Evolutionary conservation across 2,113 vertebrate species (phyloP).

Genomic region (Myocastor coypus): DNA sequence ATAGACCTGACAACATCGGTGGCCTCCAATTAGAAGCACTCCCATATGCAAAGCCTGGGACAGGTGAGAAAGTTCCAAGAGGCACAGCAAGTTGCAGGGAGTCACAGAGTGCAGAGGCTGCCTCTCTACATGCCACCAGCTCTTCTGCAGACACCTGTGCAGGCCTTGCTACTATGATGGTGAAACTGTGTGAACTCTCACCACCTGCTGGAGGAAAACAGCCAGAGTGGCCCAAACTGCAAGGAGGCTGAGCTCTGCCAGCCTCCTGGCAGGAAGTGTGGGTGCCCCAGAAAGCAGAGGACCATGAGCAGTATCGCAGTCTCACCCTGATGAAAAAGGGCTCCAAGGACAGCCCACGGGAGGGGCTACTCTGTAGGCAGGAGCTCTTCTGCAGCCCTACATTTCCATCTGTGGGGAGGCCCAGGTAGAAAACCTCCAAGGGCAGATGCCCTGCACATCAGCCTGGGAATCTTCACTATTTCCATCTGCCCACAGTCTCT

Average conservation of each 20-base stretch:
- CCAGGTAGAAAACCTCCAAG: not conserved
- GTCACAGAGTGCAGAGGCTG: not conserved
- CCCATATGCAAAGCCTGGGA: not conserved
- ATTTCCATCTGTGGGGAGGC: not conserved
- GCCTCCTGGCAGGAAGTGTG: accelerated
- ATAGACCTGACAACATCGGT: not conserved
- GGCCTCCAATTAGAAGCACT: accelerated
- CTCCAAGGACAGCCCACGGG: not conserved
- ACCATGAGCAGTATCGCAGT: no score
- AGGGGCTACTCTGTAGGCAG: not conserved
- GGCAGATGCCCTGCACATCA: not conserved
- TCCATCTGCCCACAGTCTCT: not conserved
- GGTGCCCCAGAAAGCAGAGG: no score
- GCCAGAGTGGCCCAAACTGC: accelerated
- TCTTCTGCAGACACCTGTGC: not conserved
- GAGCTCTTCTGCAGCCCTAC: not conserved
- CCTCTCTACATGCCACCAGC: not conserved
- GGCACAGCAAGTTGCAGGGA: not conserved
- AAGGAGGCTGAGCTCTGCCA: accelerated
- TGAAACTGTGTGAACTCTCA: not conserved
- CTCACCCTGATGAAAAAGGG: not conserved
- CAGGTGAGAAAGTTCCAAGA: not conserved
- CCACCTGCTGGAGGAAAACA: not conserved
- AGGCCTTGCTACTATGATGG: not conserved
- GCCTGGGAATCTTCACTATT: not conserved